Base-by-base conservation (phyloP, 2,797 vertebrate genomes). In the Naso thynnoides region DNA sequence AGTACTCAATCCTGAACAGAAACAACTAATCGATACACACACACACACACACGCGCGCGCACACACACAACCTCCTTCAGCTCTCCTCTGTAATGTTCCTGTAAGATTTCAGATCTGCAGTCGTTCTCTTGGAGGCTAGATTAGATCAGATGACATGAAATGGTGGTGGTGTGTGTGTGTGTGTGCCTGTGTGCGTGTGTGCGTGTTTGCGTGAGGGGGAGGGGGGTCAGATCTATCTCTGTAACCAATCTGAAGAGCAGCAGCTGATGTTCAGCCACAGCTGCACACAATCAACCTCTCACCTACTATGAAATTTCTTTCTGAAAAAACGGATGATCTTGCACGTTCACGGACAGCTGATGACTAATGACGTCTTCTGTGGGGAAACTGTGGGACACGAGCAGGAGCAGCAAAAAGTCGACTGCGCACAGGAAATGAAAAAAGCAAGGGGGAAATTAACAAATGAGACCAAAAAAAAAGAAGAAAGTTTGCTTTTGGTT, bases 141-240 rank as follows among this genome's bases (percentile, higher is more conserved):
- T 88, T 80, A 89, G 64, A 81, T 73, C 52, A 70, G 58, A 85
- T 79, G 78, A 83, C 70, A 86, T 62, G 60, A 72, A 69, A 81
- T 77, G 4, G 21, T 16, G 24, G 42, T 38, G 48, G 19, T 5
- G 33, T 4, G 4, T 4, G 31, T 36, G 33, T n/a, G 33, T 36
- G 33, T n/a, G 14, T 3, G 21, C 14, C 11, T 8, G 11, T 36
- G 21, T 21, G 42, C 38, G 48, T 11, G 19, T 5, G 36, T n/a
- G n/a, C n/a, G n/a, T n/a, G n/a, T n/a, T n/a, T n/a, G n/a, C n/a
- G 14, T 2, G 21, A 18, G 18, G 44, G 44, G 19, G 70, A 1
- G 1, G 26, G 21, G 61, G 45, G 33, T 73, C 31, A 60, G 64
- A 47, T 73, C 21, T 50, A 75, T 82, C 79, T 68, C 49, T 70